Evolutionary conservation across 2,797 vertebrate species (phyloP).

Genomic region (Enteromius radiatus): DNA sequence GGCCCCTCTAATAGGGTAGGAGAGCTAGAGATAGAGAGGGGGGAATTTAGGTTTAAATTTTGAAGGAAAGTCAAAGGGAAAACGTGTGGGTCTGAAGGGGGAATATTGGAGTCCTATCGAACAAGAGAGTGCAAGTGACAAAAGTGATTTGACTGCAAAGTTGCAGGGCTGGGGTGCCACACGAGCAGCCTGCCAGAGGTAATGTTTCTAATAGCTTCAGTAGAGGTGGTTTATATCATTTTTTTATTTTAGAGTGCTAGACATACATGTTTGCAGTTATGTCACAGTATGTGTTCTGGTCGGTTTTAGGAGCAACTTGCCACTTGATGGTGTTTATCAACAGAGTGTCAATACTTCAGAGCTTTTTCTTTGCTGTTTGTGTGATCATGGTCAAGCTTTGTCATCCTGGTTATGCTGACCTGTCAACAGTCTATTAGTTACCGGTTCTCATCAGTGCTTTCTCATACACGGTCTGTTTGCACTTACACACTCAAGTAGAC

Average conservation of each 20-base stretch:
- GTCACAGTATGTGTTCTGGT: slow-evolving; percentile 16
- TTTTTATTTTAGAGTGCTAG: not conserved
- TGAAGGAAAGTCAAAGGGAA: slow-evolving; percentile 36
- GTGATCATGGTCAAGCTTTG: slow-evolving; percentile 8
- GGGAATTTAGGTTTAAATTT: slow-evolving; percentile 42
- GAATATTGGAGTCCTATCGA: slow-evolving; percentile 18
- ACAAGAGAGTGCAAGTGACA: slow-evolving; percentile 30
- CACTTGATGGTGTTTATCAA: slow-evolving; percentile 24
- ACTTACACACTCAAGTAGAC: slow-evolving; percentile 31
- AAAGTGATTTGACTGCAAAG: slow-evolving; percentile 33
- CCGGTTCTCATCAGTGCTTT: not conserved
- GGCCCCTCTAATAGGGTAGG: slow-evolving; percentile 54
- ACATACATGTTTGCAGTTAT: not conserved
- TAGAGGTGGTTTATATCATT: not conserved
- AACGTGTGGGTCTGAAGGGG: slow-evolving; percentile 26
- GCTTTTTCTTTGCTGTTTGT: slow-evolving; percentile 17
- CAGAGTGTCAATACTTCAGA: not conserved
- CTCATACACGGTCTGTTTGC: slow-evolving; percentile 22
- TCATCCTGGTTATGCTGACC: not conserved
- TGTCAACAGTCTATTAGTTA: slow-evolving; percentile 17
- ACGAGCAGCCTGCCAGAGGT: slow-evolving; percentile 62
- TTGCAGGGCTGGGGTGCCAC: slow-evolving; percentile 57
- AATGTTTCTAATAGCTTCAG: slow-evolving; percentile 15
- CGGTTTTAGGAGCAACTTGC: not conserved
- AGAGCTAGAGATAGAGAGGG: slow-evolving; percentile 33